These are phyloP conservation scores for Trachelipus rathkii DNA, from an alignment of 1,140 invertebrate genomes.

Conservation along the genomic window DNA sequence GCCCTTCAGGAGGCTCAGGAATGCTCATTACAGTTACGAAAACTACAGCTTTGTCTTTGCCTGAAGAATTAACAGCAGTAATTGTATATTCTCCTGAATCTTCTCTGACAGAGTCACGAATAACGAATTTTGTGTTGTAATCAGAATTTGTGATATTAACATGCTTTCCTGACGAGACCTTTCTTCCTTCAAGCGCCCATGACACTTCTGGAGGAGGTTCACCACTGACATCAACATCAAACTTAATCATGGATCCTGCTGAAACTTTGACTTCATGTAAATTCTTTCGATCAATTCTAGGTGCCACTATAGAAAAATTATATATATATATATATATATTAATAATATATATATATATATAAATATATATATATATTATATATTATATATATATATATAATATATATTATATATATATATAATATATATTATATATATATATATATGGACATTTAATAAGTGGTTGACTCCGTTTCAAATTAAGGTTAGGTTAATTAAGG, in stretches of 20 bases:
- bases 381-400: too few species aligned
- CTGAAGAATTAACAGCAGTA: conserved; percentile 75
- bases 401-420: too few species aligned
- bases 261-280: conserved; percentile 81
- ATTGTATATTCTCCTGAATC: conserved; percentile 87
- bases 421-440: too few species aligned
- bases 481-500: too few species aligned
- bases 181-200: conserved; percentile 70
- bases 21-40: conserved; percentile 90
- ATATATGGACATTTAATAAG: too few species aligned
- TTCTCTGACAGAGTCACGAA: conserved; percentile 70
- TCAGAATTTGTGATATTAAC: conserved; percentile 76
- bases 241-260: conserved; percentile 85
- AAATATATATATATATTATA: too few species aligned
- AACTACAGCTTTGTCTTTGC: conserved; percentile 81
- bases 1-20: conserved; percentile 78
- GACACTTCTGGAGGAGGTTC: conserved; percentile 85
- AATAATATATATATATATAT: not conserved
- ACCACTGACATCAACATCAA: conserved; percentile 84
- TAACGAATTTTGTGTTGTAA: conserved; percentile 80
- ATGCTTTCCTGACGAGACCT: conserved; percentile 58
- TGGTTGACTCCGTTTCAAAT: too few species aligned
- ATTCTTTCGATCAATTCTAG: conserved; percentile 90
- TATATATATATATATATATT: conserved; percentile 8
- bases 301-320: conserved; percentile 63